Conservation (phyloP, 2,888 invertebrate genomes). For the Drosophila neutralis region DNA sequence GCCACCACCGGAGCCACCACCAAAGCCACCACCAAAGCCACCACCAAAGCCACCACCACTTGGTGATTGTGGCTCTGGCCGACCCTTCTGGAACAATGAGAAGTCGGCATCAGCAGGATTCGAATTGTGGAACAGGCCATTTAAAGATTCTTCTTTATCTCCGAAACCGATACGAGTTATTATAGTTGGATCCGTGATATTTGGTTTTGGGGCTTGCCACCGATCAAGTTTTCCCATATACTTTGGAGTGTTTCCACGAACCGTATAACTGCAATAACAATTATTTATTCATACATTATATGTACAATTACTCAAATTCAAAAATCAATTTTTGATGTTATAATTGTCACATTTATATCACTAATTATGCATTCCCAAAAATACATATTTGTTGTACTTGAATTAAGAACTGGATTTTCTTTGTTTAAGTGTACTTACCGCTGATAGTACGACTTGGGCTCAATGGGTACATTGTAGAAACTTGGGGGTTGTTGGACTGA, state of each 20-base stretch:
- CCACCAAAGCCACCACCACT: background rate
- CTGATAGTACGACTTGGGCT: background rate
- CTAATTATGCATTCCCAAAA: background rate
- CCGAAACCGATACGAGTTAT: slow-evolving; percentile 44
- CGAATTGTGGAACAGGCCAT: slow-evolving; percentile 69
- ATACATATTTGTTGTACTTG: background rate
- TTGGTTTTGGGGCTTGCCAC: slow-evolving; percentile 22
- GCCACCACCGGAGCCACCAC: background rate
- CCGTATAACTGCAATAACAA: slow-evolving; percentile 34
- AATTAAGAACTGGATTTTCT: background rate
- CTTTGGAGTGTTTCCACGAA: slow-evolving; percentile 47
- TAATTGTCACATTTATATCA: background rate
- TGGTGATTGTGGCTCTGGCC: slow-evolving; percentile 5
- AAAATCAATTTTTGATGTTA: background rate
- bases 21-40: background rate
- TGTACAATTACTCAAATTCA: no score
- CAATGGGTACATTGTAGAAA: slow-evolving; percentile 28
- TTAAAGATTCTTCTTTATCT: no score
- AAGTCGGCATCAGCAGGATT: slow-evolving; percentile 63
- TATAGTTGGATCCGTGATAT: background rate
- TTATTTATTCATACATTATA: background rate
- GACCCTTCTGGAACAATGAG: slow-evolving; percentile 29
- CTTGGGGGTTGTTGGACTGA: background rate
- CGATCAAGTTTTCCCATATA: slow-evolving; percentile 21
- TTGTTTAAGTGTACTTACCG: slow-evolving; percentile 18